These are phyloP conservation scores for Cepphus grylle DNA, from an alignment of 2,113 vertebrate genomes.

Conservation along the genomic window DNA sequence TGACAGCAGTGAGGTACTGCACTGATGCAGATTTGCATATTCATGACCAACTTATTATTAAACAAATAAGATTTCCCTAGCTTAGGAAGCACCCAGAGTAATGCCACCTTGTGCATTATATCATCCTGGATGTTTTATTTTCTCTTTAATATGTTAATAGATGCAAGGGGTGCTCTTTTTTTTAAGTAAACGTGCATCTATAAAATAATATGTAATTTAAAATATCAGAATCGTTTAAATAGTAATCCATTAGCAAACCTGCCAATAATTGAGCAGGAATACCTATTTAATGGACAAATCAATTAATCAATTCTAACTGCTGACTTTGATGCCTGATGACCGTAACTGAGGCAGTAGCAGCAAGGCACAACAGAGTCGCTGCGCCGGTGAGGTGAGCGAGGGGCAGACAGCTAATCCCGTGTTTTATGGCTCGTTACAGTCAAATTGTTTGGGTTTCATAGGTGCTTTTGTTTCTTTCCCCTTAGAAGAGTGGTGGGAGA, in stretches of 20 bases:
- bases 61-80: constrained; percentile 83
- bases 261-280: constrained; percentile 73
- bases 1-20: constrained; percentile 80
- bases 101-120: constrained; percentile 76
- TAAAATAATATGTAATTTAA: constrained; percentile 70
- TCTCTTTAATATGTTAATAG: constrained; percentile 79
- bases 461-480: not conserved
- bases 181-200: constrained; percentile 67
- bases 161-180: constrained; percentile 66
- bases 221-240: constrained; percentile 73
- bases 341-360: not conserved
- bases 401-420: not conserved
- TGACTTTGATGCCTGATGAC: not conserved
- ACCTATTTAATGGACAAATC: constrained; percentile 70
- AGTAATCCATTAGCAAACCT: constrained; percentile 73
- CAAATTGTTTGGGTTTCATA: not conserved
- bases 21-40: constrained; percentile 78
- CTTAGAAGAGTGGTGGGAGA: not conserved
- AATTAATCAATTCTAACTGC: constrained; percentile 68
- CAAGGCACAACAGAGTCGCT: not conserved
- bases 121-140: constrained; percentile 74
- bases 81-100: constrained; percentile 77
- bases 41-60: constrained; percentile 82
- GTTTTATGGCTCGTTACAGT: not conserved
- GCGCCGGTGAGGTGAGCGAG: rapidly evolving